These are phyloP conservation scores for Addax nasomaculatus DNA, from an alignment of 2,113 vertebrate species.

Conservation along the genomic window DNA sequence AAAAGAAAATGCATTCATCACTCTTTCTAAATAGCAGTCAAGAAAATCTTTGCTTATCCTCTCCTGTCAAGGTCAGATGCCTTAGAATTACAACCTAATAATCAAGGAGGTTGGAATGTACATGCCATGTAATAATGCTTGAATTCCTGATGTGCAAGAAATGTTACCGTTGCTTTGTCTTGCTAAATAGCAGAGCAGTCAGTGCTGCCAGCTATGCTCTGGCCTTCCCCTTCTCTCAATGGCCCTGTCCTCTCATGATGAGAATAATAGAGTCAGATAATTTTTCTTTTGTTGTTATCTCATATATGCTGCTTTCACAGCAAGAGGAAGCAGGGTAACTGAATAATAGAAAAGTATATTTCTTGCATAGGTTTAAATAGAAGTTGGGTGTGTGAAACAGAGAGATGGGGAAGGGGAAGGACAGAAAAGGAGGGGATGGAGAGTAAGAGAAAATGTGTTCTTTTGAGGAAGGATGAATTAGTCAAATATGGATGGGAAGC, in stretches of 20 bases:
- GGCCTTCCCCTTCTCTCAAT: not conserved
- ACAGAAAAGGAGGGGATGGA: not conserved
- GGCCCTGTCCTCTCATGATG: not conserved
- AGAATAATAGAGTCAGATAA: not conserved
- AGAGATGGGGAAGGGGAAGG: not conserved
- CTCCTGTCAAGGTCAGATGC: conserved; percentile 7
- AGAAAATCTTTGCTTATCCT: not conserved
- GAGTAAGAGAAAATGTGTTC: not conserved
- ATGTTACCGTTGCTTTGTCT: not conserved
- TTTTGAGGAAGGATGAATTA: not conserved
- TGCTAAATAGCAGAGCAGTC: not conserved
- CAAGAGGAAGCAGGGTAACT: not conserved
- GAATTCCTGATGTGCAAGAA: not conserved
- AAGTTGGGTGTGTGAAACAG: not conserved
- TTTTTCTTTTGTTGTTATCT: not conserved
- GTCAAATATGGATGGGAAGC: not conserved
- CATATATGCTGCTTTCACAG: not conserved
- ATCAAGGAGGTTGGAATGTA: not conserved
- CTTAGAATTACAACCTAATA: not conserved
- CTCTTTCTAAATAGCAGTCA: not conserved
- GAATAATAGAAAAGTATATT: not conserved
- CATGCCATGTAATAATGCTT: not conserved
- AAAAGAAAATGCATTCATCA: not conserved
- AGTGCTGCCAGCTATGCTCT: not conserved
- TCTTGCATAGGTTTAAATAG: not conserved